These are phyloP conservation scores for Xenopus petersii DNA, from an alignment of 2,797 vertebrate species.

Conservation along the genomic window DNA sequence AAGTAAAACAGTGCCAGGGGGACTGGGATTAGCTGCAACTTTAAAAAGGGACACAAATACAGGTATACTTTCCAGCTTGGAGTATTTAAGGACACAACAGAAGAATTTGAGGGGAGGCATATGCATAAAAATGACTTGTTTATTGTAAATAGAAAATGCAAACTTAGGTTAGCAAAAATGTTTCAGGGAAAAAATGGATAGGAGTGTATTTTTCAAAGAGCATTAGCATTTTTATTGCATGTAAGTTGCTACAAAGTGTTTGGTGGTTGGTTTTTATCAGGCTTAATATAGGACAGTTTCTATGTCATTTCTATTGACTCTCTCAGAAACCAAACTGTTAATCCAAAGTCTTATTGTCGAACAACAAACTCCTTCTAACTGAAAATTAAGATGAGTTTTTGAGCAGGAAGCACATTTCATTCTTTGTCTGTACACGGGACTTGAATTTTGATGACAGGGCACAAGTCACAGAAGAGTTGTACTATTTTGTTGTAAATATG, in stretches of 20 bases:
- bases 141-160: slow-evolving; percentile 44
- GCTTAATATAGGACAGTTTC: slow-evolving; percentile 29
- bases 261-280: slow-evolving; percentile 33
- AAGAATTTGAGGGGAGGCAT: neutral
- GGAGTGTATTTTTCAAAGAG: slow-evolving; percentile 19
- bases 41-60: too few relatives aligned
- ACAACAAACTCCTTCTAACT: slow-evolving; percentile 20
- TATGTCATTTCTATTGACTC: slow-evolving; percentile 30
- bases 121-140: slow-evolving; percentile 31
- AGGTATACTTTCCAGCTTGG: neutral
- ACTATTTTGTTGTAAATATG: slow-evolving; percentile 21
- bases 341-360: slow-evolving; percentile 24
- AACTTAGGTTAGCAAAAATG: slow-evolving; percentile 35
- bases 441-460: slow-evolving; percentile 31
- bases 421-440: slow-evolving; percentile 8
- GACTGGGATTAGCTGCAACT: too few relatives aligned
- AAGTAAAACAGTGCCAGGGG: too few relatives aligned
- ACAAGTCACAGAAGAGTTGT: slow-evolving; percentile 1
- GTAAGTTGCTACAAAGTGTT: slow-evolving; percentile 43
- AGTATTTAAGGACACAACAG: slow-evolving; percentile 23
- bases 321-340: slow-evolving; percentile 31
- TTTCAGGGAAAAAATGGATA: slow-evolving; percentile 13
- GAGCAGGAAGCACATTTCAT: slow-evolving; percentile 11
- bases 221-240: slow-evolving; percentile 49
- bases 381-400: slow-evolving; percentile 36